Base-by-base conservation (phyloP, 2,113 vertebrate species). In the Theristicus caerulescens region DNA sequence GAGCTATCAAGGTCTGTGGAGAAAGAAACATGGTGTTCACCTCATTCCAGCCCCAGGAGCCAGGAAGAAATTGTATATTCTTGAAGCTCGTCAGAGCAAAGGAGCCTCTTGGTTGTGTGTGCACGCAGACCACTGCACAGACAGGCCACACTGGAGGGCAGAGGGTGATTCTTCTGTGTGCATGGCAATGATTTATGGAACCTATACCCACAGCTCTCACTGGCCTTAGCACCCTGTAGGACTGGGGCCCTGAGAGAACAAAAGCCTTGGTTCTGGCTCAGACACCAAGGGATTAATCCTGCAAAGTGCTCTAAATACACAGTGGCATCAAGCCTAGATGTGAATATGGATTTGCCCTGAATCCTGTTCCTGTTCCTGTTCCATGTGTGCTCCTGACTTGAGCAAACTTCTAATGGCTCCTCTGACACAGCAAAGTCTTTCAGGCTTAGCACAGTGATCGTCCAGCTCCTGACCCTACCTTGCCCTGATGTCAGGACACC, bases 121-220 rank as follows among this genome's bases (percentile, higher is more conserved):
- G 36, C 24, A 3, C 21, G 24, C 20, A 67, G 47, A 69, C 16
- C 4, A 12, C 1, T 2, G 17, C 16, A 71, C 0, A 3, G 47
- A 82, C 8, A 32, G 42, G 38, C 12, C 9, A 38, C 4, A 0
- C 0, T 36, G 17, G 22, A 64, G 44, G 8, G 7, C 40, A 81
- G 22, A 49, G 9, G 10, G 2, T 29, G 9, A 38, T 69, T 55
- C 26, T 84, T 7, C 6, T 40, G 4, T 29, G 14, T 49, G 8
- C 3, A 5, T 29, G 15, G 5, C 54, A 71, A 15, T 67, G 38
- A 46, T 46, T 74, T 67, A 25, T 11, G 34, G 36, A 86, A 64
- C 10, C 13, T 42, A 5, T 1, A 3, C 3, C 32, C 4, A 3
- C 44, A 79, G 27, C 12, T 61, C 14, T 38, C 49, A 49, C 10